These are phyloP conservation scores for Poeciliopsis occidentalis DNA, from an alignment of 2,113 vertebrate genomes.

Conservation along the genomic window DNA sequence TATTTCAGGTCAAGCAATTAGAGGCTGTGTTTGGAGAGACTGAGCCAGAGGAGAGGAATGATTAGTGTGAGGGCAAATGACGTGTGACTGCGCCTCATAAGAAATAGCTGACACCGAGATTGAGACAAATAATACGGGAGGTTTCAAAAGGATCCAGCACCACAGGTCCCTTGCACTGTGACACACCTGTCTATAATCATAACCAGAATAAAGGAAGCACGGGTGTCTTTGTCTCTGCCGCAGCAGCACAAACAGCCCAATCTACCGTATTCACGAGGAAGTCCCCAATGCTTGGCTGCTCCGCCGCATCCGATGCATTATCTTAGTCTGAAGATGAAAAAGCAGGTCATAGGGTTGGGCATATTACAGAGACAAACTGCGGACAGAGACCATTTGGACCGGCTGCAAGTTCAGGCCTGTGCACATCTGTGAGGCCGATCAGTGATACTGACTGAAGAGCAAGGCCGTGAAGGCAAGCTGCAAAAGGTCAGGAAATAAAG, in stretches of 20 bases:
- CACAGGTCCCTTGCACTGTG: constrained; percentile 17
- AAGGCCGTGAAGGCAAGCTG: constrained; percentile 54
- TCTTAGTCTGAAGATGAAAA: constrained; percentile 65
- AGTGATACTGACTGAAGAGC: constrained; percentile 72
- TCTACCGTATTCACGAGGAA: constrained; percentile 57
- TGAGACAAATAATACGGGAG: constrained; percentile 19
- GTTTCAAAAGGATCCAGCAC: constrained; percentile 25
- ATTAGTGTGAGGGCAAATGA: constrained; percentile 54
- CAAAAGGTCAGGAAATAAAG: constrained; percentile 81
- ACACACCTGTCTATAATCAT: constrained; percentile 21
- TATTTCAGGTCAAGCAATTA: constrained; percentile 62
- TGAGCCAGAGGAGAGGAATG: constrained; percentile 35
- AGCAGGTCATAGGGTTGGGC: constrained; percentile 49
- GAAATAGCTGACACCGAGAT: constrained; percentile 24
- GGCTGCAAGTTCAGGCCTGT: constrained; percentile 55
- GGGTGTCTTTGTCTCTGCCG: constrained; percentile 3
- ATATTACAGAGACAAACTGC: constrained; percentile 72
- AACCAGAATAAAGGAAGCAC: constrained; percentile 16
- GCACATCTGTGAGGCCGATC: constrained; percentile 71
- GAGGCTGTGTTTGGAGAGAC: constrained; percentile 39
- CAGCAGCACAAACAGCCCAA: constrained; percentile 32
- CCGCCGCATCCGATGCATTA: constrained; percentile 67
- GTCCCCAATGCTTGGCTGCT: constrained; percentile 14
- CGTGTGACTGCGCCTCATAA: constrained; percentile 26
- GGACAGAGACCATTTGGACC: constrained; percentile 66